Conservation (phyloP, 2,888 invertebrate species). For the Hyles lineata region DNA sequence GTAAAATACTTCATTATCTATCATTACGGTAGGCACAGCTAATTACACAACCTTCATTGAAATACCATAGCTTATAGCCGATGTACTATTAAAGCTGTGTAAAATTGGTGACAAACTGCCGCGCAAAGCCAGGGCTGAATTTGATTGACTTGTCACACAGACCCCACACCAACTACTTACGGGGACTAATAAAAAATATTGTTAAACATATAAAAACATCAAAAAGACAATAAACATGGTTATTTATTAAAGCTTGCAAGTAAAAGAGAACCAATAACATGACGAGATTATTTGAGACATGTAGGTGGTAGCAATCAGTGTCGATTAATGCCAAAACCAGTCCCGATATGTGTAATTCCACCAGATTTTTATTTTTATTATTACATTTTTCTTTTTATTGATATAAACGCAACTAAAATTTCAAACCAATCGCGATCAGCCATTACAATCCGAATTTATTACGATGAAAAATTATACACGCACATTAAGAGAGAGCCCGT, state of each 20-base stretch:
- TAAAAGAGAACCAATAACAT: constrained; percentile 63
- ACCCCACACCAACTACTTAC: constrained; percentile 22
- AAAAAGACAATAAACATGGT: constrained; percentile 58
- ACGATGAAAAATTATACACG: constrained; percentile 82
- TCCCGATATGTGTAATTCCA: constrained; percentile 59
- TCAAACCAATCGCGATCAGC: constrained; percentile 76
- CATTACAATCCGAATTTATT: constrained; percentile 83
- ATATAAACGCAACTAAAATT: constrained; percentile 72
- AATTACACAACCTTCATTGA: constrained; percentile 24
- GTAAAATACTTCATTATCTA: constrained; percentile 32
- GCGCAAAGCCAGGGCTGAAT: constrained; percentile 20
- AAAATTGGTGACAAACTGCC: constrained; percentile 6
- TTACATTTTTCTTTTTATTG: constrained; percentile 52
- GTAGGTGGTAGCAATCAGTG: constrained; percentile 70
- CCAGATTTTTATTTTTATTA: constrained; percentile 51
- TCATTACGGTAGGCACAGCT: constrained; percentile 32
- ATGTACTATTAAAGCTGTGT: constrained; percentile 1
- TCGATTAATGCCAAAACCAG: constrained; percentile 68
- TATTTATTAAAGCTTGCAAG: constrained; percentile 64
- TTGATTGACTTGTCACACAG: constrained; percentile 11
- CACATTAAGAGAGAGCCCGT: constrained; percentile 58
- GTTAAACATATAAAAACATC: constrained; percentile 51
- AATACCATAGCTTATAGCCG: constrained; percentile 24
- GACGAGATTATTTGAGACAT: constrained; percentile 52
- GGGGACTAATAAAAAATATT: constrained; percentile 11